phyloP scores from a whole-genome alignment of 1,140 invertebrate species.

The Drosophila elegans region DNA sequence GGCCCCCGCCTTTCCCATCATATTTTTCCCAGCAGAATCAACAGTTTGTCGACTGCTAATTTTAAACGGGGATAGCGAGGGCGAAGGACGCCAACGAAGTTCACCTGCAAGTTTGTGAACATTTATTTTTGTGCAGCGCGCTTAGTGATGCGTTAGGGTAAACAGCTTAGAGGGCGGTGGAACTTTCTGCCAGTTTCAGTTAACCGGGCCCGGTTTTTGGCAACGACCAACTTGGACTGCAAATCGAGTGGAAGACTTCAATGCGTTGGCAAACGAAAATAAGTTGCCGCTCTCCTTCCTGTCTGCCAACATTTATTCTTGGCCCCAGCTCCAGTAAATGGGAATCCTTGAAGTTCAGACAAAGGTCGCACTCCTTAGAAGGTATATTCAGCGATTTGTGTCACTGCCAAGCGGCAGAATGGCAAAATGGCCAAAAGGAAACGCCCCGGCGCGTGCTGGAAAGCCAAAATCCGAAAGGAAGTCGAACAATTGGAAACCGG shows the following conservation, averaged over 20 bases:
- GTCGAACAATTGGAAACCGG: constrained; percentile 39
- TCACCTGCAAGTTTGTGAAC: constrained; percentile 62
- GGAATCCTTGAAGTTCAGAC: constrained; percentile 68
- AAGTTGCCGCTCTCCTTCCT: constrained; percentile 39
- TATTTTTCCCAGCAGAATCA: constrained; percentile 59
- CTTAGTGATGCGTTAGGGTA: constrained; percentile 74
- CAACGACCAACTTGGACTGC: constrained; percentile 51
- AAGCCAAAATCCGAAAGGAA: constrained; percentile 30
- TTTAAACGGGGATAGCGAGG: constrained; percentile 45
- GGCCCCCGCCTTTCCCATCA: constrained; percentile 1
- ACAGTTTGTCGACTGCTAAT: constrained; percentile 79
- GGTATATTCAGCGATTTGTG: constrained; percentile 52
- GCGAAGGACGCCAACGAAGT: constrained; percentile 36
- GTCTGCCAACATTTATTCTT: constrained; percentile 63
- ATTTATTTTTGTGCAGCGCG: constrained; percentile 73
- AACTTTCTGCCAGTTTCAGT: constrained; percentile 25
- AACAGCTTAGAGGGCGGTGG: constrained; percentile 15
- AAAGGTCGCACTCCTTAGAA: constrained; percentile 64
- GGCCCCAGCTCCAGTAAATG: constrained; percentile 56
- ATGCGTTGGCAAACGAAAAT: constrained; percentile 74
- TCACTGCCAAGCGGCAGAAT: constrained; percentile 41
- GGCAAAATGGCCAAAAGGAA: constrained; percentile 19
- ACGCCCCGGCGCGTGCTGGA: constrained; percentile 24
- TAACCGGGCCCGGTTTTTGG: constrained; percentile 44
- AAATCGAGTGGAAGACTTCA: constrained; percentile 80